Base-by-base conservation (phyloP, 23 tunicate genomes). In the Diplosoma virens region DNA sequence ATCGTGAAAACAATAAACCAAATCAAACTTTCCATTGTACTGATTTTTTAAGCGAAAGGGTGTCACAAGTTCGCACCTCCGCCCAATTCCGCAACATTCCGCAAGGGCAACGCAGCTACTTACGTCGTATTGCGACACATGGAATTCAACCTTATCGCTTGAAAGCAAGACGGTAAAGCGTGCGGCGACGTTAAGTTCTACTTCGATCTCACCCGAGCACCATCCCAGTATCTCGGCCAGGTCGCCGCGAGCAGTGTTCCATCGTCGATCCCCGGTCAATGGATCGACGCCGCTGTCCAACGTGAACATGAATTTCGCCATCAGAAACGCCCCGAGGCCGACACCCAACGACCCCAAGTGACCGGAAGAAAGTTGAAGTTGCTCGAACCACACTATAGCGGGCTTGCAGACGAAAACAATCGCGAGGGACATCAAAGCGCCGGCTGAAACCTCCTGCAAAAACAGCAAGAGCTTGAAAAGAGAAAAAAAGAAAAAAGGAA, bases 201-300 rank as follows among this genome's bases (percentile, higher is more conserved):
- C n/a, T n/a, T n/a, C 55, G 25, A 3, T 23, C 58, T 23, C 25
- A 92, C 97, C 97, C 41, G 90, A 41, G 63, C 86, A 79, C 86
- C 90, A 85, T 31, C 97, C 97, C 37, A 92, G 47, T 17, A 92
- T 85, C 61, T 85, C 97, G 50, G 86, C 81, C 35, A 71, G 59
- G 64, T 92, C 97, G 3, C 97, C 92, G 7, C 87, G 82, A 25
- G 97, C 84, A 1, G 97, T 85, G 66, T 78, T 85, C 97, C 92
- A 85, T 1, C 60, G 74, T 33, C 66, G 55, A 18, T 67, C 22
- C 36, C 84, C 81, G 28, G 97, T 85, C 30, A 32, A 16, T 11
- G 71, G 79, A 28, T 90, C 79, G 25, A 80, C 22, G n/a, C 37
- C 81, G 24, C 46, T 56, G 67, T 92, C 97, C 0, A 92, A 32